Evolutionary conservation across 2,113 vertebrate genomes (phyloP).

Genomic region (Tragelaphus buxtoni): DNA sequence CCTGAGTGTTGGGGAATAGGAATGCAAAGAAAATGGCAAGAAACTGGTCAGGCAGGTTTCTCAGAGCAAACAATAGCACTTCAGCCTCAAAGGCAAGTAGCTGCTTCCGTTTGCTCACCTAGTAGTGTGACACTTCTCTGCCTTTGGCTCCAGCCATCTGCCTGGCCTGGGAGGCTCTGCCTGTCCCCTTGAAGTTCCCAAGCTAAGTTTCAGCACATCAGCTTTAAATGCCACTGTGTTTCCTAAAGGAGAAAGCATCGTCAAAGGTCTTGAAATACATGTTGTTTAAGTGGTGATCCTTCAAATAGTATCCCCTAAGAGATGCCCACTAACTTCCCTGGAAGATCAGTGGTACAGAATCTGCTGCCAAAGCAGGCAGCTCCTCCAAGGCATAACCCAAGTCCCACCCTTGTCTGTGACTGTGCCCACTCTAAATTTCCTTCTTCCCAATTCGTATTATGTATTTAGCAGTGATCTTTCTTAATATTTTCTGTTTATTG

Average conservation of each 20-base stretch:
- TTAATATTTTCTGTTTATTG: not conserved
- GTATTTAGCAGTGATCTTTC: not conserved
- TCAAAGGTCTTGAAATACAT: not conserved
- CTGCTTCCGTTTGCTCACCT: not conserved
- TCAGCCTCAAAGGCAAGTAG: slow-evolving; percentile 7
- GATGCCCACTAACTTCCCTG: not conserved
- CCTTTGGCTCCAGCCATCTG: not conserved
- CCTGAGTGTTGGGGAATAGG: not conserved
- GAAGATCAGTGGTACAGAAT: not conserved
- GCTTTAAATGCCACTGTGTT: not conserved
- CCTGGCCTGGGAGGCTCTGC: not conserved
- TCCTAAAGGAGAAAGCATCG: not conserved
- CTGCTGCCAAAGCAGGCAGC: not conserved
- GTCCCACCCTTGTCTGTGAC: not conserved
- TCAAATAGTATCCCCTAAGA: not conserved
- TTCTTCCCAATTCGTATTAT: not conserved
- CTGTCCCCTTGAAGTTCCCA: not conserved
- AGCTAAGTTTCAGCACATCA: not conserved
- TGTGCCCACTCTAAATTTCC: not conserved
- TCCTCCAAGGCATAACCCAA: not conserved
- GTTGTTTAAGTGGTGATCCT: not conserved
- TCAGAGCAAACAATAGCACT: slow-evolving; percentile 17
- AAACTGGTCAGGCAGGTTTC: slow-evolving; percentile 51
- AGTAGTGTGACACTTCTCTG: not conserved
- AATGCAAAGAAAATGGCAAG: slow-evolving; percentile 15